Conservation (phyloP, 2,113 vertebrate genomes). For the Nannospalax galili region DNA sequence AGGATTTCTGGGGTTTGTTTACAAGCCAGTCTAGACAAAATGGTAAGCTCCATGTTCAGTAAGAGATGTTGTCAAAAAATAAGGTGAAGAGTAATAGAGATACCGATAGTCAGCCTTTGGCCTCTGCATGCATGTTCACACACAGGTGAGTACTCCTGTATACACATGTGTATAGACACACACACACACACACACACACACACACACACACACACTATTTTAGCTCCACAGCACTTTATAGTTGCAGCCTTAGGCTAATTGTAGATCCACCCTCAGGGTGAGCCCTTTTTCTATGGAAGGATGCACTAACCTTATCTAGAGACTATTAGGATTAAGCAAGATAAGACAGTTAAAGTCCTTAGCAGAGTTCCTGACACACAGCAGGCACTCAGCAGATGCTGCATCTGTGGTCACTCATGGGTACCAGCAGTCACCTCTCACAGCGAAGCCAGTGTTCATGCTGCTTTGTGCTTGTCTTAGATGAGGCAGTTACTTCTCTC, state of each 20-base stretch:
- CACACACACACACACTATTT: no score
- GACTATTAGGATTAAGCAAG: not conserved
- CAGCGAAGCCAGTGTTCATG: not conserved
- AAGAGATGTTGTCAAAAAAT: not conserved
- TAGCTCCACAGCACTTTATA: not conserved
- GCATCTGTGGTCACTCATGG: rapidly evolving
- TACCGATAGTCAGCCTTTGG: not conserved
- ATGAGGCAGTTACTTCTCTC: not conserved
- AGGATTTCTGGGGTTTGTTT: not conserved
- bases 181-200: not conserved
- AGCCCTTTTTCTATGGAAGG: not conserved
- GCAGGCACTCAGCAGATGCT: not conserved
- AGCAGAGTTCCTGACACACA: not conserved
- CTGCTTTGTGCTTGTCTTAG: not conserved
- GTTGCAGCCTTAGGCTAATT: not conserved
- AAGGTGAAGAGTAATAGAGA: not conserved
- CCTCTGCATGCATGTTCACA: no score
- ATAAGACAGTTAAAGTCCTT: not conserved
- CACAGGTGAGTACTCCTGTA: no score
- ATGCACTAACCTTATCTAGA: not conserved
- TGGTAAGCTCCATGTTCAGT: not conserved
- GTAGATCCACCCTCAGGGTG: not conserved
- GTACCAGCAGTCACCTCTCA: not conserved
- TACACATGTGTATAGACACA: no score
- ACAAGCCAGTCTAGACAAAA: not conserved